Evolutionary conservation across 2,888 invertebrate genomes (phyloP).

Genomic region (Dione juno): DNA sequence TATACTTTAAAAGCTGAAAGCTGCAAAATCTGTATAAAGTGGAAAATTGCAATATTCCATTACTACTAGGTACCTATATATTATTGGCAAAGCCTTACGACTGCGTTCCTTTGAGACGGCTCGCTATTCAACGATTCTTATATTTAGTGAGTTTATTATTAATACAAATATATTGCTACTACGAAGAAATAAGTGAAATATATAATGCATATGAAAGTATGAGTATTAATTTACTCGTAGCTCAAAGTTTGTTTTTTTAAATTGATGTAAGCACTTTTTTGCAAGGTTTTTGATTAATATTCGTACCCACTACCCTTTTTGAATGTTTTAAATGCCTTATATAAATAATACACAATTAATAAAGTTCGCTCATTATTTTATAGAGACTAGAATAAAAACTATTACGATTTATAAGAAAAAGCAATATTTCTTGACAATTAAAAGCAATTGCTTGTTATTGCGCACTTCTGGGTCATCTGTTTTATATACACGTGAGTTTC

Average conservation of each 20-base stretch:
- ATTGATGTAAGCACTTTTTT: too few species aligned
- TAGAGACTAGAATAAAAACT: slow-evolving; percentile 13
- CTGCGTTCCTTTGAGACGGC: slow-evolving; percentile 19
- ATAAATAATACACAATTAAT: too few species aligned
- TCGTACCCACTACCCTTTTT: too few species aligned
- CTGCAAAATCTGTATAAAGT: slow-evolving; percentile 6
- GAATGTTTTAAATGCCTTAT: too few species aligned
- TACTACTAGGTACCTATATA: background rate
- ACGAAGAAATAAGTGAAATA: background rate
- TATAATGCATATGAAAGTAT: too few species aligned
- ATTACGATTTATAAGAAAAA: slow-evolving; percentile 12
- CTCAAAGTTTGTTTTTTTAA: too few species aligned
- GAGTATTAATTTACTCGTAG: too few species aligned
- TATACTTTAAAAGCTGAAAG: slow-evolving; percentile 18
- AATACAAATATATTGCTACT: background rate
- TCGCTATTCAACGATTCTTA: slow-evolving; percentile 10
- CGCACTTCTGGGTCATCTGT: background rate
- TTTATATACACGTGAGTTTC: background rate
- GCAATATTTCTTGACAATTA: slow-evolving; percentile 11
- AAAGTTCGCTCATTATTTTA: slow-evolving; percentile 8
- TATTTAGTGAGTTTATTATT: slow-evolving; percentile 9
- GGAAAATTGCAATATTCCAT: slow-evolving; percentile 23
- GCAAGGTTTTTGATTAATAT: too few species aligned
- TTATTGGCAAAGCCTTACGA: slow-evolving; percentile 15
- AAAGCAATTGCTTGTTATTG: slow-evolving; percentile 20